Conservation (phyloP, 2,888 invertebrate genomes). For the Temnothorax unifasciatus region DNA sequence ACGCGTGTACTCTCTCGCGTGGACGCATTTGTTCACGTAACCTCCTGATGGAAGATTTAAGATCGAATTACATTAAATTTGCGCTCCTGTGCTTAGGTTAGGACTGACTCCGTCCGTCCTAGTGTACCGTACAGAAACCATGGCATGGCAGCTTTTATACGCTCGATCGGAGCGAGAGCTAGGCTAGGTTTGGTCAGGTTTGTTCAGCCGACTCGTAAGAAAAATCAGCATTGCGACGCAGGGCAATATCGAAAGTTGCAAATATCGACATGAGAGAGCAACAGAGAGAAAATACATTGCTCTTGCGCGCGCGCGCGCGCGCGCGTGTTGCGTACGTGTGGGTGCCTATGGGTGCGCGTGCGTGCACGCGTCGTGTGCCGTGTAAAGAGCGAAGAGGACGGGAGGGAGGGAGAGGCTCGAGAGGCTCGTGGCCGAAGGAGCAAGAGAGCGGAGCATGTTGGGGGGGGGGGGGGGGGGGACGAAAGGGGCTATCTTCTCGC, state of each 20-base stretch:
- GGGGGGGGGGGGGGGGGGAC: too few relatives aligned
- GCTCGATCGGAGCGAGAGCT: slow-evolving; percentile 23
- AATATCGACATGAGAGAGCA: slow-evolving; percentile 60
- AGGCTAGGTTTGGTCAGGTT: background rate
- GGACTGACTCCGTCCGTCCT: slow-evolving; percentile 51
- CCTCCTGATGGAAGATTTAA: slow-evolving; percentile 56
- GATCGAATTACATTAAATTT: slow-evolving; percentile 71
- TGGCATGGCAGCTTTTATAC: slow-evolving; percentile 31
- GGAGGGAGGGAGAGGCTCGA: too few relatives aligned
- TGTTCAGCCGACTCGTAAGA: background rate
- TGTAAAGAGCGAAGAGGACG: slow-evolving; percentile 5
- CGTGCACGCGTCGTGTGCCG: background rate
- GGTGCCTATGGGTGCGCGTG: background rate
- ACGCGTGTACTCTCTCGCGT: background rate
- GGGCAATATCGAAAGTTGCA: slow-evolving; percentile 73
- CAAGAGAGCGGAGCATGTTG: slow-evolving; percentile 20
- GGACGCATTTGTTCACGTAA: background rate
- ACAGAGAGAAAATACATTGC: slow-evolving; percentile 10
- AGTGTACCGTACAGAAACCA: slow-evolving; percentile 7
- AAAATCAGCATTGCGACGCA: slow-evolving; percentile 64
- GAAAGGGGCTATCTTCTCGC: slow-evolving; percentile 76
- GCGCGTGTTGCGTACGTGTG: background rate
- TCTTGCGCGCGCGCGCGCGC: background rate
- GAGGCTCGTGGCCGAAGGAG: slow-evolving; percentile 53
- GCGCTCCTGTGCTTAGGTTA: slow-evolving; percentile 54